phyloP scores from a whole-genome alignment of 2,888 invertebrate species.

The Buathra laborator region DNA sequence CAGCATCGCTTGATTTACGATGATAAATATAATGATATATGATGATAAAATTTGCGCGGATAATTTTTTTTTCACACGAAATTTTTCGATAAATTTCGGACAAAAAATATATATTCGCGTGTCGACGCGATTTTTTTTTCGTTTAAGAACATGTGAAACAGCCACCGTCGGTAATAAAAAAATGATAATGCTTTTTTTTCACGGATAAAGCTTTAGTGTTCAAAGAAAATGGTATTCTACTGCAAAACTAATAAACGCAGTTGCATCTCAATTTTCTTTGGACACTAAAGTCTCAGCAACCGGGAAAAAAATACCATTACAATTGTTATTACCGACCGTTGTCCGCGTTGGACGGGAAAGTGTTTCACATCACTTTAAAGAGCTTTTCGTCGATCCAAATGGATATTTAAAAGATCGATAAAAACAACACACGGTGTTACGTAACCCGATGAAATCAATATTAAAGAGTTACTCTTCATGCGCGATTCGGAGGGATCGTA shows the following conservation, averaged over 20 bases:
- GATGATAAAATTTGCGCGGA: too few relatives aligned
- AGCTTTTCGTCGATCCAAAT: constrained; percentile 12
- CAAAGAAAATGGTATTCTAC: background rate
- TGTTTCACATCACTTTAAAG: too few relatives aligned
- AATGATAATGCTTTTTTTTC: too few relatives aligned
- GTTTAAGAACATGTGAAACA: too few relatives aligned
- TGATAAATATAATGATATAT: too few relatives aligned
- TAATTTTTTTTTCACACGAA: too few relatives aligned
- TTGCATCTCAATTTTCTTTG: background rate
- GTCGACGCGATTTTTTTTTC: background rate
- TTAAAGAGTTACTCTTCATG: background rate
- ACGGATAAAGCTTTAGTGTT: too few relatives aligned
- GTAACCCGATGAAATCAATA: constrained; percentile 19
- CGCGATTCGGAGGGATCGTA: background rate
- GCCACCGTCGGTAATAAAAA: too few relatives aligned
- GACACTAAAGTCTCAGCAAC: background rate
- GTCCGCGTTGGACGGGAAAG: too few relatives aligned
- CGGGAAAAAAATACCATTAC: background rate
- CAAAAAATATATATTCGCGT: too few relatives aligned
- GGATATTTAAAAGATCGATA: constrained; percentile 20
- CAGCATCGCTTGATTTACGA: background rate
- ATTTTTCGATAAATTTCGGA: too few relatives aligned
- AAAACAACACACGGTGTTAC: background rate
- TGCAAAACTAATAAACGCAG: too few relatives aligned
- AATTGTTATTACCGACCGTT: background rate